Base-by-base conservation (phyloP, 64 coral and sea anemone species). In the Cladopsammia gracilis region DNA sequence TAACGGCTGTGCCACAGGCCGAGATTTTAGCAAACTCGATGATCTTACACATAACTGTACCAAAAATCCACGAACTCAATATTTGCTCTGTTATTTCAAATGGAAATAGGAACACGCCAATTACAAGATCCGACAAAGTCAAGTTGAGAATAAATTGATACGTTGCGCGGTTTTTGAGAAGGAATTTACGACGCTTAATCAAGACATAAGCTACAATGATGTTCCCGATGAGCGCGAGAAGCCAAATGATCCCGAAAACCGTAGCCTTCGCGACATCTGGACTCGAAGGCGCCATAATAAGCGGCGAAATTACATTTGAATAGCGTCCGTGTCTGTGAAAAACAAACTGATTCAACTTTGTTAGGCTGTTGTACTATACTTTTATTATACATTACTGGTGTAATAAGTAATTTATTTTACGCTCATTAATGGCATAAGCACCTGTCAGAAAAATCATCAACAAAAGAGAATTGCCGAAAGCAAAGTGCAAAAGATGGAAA, bases 141-240 rank as follows among this genome's bases (percentile, higher is more conserved):
- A 94, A 56, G 92, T 94, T 94, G n/a, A 94, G 14, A 51, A 94
- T 94, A 70, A 94, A 84, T n/a, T 84, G 62, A 12, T 84, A 84
- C 13, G 80, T 68, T 13, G 80, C 59, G n/a, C 80, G 80, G 10
- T 67, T 84, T 67, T 45, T 48, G 12, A 84, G 80, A 10, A 84
- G 46, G 22, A 84, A 10, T 25, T 68, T 84, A 10, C 80, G 45
- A 11, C 44, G 60, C 43, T 68, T 84, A 12, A 84, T 84, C 80
- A 84, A 50, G 11, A 68, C 60, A 12, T 67, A 67, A 18, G 45
- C 60, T 6, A 84, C 46, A 24, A 51, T 22, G 14, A 50, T 34
- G 67, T 84, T 84, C 2, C 80, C 80, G 5, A 67, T 2, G 16
- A 84, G 51, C 7, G 61, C 60, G 4, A 84, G 0, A n/a, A 84